Base-by-base conservation (phyloP, 2,888 invertebrate genomes). In the Elmis aenea region DNA sequence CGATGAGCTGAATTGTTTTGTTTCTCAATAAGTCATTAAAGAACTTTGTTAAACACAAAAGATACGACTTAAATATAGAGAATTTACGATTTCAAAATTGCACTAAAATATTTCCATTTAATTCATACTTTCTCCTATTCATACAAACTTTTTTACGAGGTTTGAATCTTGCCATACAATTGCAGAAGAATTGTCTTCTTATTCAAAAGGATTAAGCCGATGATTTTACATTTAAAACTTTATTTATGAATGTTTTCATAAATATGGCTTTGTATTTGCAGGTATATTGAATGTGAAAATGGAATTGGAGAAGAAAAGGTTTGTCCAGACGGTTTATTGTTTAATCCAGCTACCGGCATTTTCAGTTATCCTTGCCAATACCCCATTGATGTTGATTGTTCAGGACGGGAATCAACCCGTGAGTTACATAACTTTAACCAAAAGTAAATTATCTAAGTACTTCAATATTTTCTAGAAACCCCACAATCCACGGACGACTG, bases 291-390 rank as follows among this genome's bases (percentile, higher is more conserved):
- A 49, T 74, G 74, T 50, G 62, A 76, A 62, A 79, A 90, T 50
- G 89, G 89, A 10, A 76, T 82, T 3, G 70, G 80, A 0, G 80
- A 83, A 59, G 81, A 86, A 59, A 84, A 85, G 55, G 63, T 80
- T 2, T 91, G 91, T 47, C 84, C 88, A 0, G 90, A 91, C 56
- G 90, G 90, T 21, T 71, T 90, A 11, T 72, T 84, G 0, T 90
- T 81, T 69, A 86, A 89, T 58, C 77, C 83, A 3, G 78, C 83
- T 27, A 70, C 74, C 2, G 77, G 77, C 12, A 71, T 75, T 52
- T 78, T 76, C 38, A 75, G 75, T 10, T 87, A 82, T 59, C 87
- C 87, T 2, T 91, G 91, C 59, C 81, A 83, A 54, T 91, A 90
- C 66, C 90, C 90, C 29, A 82, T 82, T 42, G 89, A 90, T 50